Conservation (phyloP, 2,113 vertebrate species). For the Gavia stellata region DNA sequence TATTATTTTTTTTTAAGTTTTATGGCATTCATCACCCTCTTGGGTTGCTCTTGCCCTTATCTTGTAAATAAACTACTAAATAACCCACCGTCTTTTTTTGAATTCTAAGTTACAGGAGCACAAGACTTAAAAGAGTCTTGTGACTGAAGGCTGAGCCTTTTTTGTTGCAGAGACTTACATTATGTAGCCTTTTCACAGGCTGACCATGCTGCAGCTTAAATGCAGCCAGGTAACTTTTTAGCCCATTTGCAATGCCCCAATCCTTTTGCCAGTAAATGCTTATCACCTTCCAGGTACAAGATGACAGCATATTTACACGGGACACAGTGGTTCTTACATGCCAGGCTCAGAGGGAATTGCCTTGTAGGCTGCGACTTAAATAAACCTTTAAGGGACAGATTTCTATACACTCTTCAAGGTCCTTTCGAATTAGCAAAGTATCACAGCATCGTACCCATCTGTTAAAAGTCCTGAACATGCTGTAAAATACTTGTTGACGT, state of each 20-base stretch:
- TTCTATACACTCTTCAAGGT: neutral
- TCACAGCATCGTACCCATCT: neutral
- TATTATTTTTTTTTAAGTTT: neutral
- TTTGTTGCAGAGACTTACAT: neutral
- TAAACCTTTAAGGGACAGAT: neutral
- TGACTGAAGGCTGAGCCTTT: neutral
- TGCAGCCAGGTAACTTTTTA: neutral
- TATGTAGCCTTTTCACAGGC: neutral
- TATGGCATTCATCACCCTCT: neutral
- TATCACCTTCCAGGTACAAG: neutral
- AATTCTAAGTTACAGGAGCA: neutral
- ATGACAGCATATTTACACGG: neutral
- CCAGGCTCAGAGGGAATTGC: neutral
- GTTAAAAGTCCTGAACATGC: neutral
- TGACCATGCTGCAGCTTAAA: neutral
- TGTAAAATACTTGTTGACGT: neutral
- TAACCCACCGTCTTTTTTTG: fast-evolving
- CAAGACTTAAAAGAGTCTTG: neutral
- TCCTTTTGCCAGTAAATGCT: neutral
- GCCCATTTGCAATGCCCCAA: neutral
- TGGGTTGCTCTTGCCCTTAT: neutral
- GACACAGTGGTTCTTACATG: neutral
- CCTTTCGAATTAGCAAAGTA: neutral
- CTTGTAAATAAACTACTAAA: neutral
- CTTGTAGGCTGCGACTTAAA: neutral